Conservation (phyloP, 2,113 vertebrate genomes). For the Hystrix brachyura region DNA sequence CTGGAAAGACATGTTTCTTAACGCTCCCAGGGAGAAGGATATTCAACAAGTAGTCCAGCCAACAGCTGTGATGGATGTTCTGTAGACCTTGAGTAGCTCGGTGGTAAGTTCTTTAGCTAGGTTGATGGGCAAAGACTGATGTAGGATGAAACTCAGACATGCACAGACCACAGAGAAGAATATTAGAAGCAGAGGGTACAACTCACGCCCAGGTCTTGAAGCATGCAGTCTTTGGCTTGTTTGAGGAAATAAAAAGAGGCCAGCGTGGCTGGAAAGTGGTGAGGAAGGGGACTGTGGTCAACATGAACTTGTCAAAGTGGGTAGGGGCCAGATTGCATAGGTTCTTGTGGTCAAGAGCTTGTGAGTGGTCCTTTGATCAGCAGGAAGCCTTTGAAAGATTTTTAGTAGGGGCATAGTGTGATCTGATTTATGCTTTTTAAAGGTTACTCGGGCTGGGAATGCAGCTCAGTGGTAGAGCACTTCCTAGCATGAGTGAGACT, state of each 20-base stretch:
- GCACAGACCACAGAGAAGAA: background rate
- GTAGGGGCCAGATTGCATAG: background rate
- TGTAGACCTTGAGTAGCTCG: background rate
- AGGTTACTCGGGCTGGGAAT: background rate
- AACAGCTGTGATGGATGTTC: background rate
- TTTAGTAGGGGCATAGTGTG: background rate
- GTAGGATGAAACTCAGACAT: background rate
- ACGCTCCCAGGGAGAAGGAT: background rate
- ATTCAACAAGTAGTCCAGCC: background rate
- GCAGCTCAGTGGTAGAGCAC: background rate
- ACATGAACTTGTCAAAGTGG: background rate
- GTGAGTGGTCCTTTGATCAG: slow-evolving; percentile 34
- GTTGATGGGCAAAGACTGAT: too few species aligned
- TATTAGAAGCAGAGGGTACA: background rate
- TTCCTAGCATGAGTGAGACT: background rate
- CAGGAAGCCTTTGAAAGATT: slow-evolving; percentile 54
- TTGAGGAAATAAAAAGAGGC: background rate
- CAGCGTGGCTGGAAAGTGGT: background rate
- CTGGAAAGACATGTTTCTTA: background rate
- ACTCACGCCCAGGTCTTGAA: background rate
- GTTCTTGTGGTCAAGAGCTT: slow-evolving; percentile 32
- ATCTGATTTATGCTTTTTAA: slow-evolving; percentile 2
- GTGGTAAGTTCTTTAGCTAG: background rate
- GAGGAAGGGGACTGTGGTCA: background rate
- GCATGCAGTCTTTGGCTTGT: background rate